Base-by-base conservation (phyloP, 2,113 vertebrate species). In the Mungos mungo region DNA sequence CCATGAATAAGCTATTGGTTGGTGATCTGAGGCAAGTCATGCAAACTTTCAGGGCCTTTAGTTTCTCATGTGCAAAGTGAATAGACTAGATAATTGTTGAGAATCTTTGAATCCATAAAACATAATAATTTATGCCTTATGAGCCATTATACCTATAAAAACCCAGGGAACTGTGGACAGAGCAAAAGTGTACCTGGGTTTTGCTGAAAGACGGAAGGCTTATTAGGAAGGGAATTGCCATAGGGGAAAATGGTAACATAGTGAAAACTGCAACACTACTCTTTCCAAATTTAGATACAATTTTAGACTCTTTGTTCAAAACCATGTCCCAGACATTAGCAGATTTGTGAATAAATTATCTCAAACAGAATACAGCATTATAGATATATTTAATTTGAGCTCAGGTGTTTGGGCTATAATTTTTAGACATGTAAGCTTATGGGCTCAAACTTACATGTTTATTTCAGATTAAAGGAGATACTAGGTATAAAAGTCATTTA, bases 281-380 rank as follows among this genome's bases (percentile, higher is more conserved):
- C 33, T 77, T 96, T 95, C 21, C 35, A 79, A 80, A 68, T 86
- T 92, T 82, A 63, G 21, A 74, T 74, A 60, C 1, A 76, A 69
- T 83, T 93, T 81, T 83, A 83, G 52, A 54, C 69, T 54, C 13
- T 71, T 12, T 15, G 14, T 54, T 16, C 23, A 18, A 93, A 86
- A 92, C 18, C 50, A 96, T 76, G 13, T 77, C 76, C 65, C 31
- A 90, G 95, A 95, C 90, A 38, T 45, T 77, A 82, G n/a, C 21
- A 84, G 29, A 88, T 85, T 52, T 82, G 38, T 63, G 41, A 69
- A 72, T 57, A 96, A 54, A 92, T 77, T 47, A 50, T 50, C 52
- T 38, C 74, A 81, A 93, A 63, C 23, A 87, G 38, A 90, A 68
- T 9, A 60, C 54, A 68, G 9, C 21, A 74, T 66, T 68, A 41